A percentile compares a stretch with the other conserved stretches of the same genome.
phyloP scores from a whole-genome alignment of 2,888 invertebrate genomes.

The Chirona hameri region DNA sequence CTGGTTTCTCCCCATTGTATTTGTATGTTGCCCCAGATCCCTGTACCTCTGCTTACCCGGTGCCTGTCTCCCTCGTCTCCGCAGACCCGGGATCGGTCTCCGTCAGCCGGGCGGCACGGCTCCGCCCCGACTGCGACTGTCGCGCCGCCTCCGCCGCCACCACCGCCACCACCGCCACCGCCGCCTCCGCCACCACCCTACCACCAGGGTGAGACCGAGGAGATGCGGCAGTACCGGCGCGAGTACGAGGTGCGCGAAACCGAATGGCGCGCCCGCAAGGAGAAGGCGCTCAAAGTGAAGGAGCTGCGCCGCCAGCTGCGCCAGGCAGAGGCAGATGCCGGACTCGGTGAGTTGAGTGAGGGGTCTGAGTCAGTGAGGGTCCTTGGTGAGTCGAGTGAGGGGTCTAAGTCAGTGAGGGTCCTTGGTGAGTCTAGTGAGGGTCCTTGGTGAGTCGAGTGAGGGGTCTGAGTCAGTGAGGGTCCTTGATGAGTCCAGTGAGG shows the following conservation, averaged over 20 bases:
- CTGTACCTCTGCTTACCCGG: too few species aligned
- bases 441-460: too few species aligned
- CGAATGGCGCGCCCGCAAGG: neutral
- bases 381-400: too few species aligned
- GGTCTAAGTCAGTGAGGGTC: too few species aligned
- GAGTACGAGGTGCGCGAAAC: neutral
- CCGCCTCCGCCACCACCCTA: neutral
- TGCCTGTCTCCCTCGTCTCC: neutral
- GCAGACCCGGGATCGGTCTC: neutral
- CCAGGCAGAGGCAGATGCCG: neutral
- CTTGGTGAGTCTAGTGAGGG: too few species aligned
- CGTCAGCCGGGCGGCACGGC: neutral
- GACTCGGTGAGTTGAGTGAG: neutral
- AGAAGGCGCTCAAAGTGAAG: constrained; percentile 12
- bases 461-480: too few species aligned
- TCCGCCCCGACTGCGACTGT: neutral
- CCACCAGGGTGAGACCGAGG: neutral
- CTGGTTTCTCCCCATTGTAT: too few species aligned
- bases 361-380: too few species aligned
- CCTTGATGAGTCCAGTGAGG: too few species aligned
- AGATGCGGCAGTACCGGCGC: constrained; percentile 24
- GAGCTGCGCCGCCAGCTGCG: constrained; percentile 28
- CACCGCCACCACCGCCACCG: neutral
- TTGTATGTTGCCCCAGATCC: too few species aligned
- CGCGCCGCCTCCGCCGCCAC: neutral